A percentile compares a stretch with the other conserved stretches of the same genome.
These are phyloP conservation scores for Pocillopora damicornis DNA, from an alignment of 64 coral and sea anemone genomes.

Conservation along the genomic window DNA sequence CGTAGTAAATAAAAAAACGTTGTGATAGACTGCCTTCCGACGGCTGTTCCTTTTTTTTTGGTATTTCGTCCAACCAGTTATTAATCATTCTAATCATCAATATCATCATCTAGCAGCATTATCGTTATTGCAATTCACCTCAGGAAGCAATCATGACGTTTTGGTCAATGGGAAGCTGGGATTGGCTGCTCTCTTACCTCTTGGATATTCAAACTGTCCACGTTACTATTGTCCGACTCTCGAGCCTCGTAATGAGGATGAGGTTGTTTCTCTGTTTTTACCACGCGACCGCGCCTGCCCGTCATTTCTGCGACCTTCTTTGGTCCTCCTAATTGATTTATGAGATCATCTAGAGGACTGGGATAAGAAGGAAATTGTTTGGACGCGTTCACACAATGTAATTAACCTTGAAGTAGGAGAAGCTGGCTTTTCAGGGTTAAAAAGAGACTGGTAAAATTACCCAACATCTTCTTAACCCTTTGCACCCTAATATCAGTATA, in stretches of 20 bases:
- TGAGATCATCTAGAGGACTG: conserved; percentile 93
- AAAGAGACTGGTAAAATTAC: no score
- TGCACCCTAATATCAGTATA: no score
- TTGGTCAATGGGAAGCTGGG: no score
- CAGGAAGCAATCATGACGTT: neutral
- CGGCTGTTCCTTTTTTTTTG: no score
- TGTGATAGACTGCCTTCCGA: no score
- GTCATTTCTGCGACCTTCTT: conserved; percentile 93
- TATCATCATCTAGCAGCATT: no score
- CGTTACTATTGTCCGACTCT: conserved; percentile 80
- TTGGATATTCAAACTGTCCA: conserved; percentile 96
- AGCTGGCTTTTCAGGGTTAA: no score
- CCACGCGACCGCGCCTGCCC: conserved; percentile 87
- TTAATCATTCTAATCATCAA: no score
- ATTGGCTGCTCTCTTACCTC: conserved; percentile 36
- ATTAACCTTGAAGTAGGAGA: no score
- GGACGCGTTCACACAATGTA: neutral
- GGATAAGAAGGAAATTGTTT: neutral
- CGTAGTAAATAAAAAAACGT: no score
- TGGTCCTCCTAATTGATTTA: conserved; percentile 89
- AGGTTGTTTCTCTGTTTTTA: conserved; percentile 57
- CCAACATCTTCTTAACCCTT: no score
- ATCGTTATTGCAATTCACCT: neutral
- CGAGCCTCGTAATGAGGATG: conserved; percentile 87
- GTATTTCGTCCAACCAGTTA: no score